Evolutionary conservation across 2,888 invertebrate species (phyloP).

Genomic region (Phasia obesa): DNA sequence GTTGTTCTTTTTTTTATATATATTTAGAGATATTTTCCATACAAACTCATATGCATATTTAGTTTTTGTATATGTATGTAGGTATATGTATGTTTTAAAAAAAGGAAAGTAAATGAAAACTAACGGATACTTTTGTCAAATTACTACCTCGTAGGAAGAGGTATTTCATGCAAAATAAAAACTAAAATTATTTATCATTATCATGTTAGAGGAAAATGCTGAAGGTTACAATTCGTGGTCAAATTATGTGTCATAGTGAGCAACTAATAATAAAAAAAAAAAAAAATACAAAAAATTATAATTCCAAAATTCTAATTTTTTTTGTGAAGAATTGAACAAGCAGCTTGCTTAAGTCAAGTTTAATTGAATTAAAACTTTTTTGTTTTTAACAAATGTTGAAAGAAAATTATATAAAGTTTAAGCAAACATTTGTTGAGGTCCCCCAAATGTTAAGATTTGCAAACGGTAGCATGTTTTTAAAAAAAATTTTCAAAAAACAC

Average conservation of each 20-base stretch:
- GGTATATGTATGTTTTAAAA: constrained; percentile 36
- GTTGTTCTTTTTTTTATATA: not conserved
- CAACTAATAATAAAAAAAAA: too few species aligned
- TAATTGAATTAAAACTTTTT: too few species aligned
- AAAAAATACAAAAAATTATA: too few species aligned
- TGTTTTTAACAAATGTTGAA: too few species aligned
- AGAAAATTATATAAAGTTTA: too few species aligned
- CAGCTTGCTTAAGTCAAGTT: too few species aligned
- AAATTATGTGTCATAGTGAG: constrained; percentile 54
- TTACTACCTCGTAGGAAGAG: constrained; percentile 71
- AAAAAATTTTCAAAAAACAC: too few species aligned
- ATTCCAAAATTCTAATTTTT: too few species aligned
- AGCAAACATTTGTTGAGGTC: too few species aligned
- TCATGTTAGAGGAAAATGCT: constrained; percentile 58
- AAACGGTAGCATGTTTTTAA: too few species aligned
- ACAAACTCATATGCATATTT: not conserved
- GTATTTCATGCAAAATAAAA: constrained; percentile 63
- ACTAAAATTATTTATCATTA: constrained; percentile 61
- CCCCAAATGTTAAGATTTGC: too few species aligned
- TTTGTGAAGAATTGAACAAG: too few species aligned
- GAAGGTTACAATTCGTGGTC: constrained; percentile 68
- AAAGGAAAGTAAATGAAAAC: constrained; percentile 71
- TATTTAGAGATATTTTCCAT: constrained; percentile 40
- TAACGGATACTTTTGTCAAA: constrained; percentile 75
- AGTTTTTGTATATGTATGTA: constrained; percentile 3